Evolutionary conservation across 2,113 vertebrate species (phyloP).

Genomic region (Camelus bactrianus): DNA sequence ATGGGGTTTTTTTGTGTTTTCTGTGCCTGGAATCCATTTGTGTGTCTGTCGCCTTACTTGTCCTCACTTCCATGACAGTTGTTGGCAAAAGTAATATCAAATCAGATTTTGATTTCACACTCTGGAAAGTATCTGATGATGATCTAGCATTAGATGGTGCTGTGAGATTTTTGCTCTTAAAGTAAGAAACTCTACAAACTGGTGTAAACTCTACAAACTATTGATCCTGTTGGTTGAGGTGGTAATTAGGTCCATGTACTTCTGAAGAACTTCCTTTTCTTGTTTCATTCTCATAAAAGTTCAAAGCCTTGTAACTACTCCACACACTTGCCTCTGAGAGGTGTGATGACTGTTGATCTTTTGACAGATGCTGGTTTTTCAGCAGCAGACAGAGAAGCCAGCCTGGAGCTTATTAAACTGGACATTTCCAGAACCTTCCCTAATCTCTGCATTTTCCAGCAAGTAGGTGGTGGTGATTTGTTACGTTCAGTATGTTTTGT

Average conservation of each 20-base stretch:
- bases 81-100: not conserved
- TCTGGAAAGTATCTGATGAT: not conserved
- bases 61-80: not conserved
- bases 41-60: too few species aligned
- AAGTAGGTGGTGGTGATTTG: conserved; percentile 87
- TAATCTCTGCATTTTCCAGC: conserved; percentile 97
- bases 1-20: not conserved
- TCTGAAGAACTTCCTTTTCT: fast-evolving
- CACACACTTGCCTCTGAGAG: not conserved
- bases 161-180: not conserved
- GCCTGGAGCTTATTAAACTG: conserved; percentile 97
- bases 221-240: not conserved
- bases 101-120: not conserved
- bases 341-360: not conserved
- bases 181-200: not conserved
- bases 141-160: not conserved
- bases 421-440: conserved; percentile 98
- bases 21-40: too few species aligned
- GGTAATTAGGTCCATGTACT: fast-evolving
- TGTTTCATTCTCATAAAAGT: fast-evolving
- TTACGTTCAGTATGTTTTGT: not conserved
- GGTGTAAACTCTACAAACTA: too few species aligned
- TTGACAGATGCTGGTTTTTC: conserved; percentile 91
- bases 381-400: conserved; percentile 94
- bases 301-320: fast-evolving